phyloP scores from a whole-genome alignment of 2,113 vertebrate genomes.

The Coreoperca whiteheadi region DNA sequence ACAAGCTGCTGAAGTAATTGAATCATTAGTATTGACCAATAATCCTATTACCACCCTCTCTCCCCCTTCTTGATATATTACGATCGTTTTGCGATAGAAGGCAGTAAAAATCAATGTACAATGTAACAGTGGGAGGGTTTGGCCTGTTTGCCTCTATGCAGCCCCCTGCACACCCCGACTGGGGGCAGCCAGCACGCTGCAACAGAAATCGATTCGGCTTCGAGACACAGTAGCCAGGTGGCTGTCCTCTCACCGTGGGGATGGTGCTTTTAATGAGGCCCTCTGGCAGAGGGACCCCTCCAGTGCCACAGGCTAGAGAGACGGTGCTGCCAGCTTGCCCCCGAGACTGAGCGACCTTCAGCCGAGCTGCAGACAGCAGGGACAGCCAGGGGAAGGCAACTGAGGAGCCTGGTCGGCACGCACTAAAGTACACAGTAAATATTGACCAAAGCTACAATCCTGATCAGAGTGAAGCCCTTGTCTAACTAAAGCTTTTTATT shows the following conservation, averaged over 20 bases:
- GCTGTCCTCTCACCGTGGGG: conserved; percentile 8
- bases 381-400: background rate
- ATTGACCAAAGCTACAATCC: background rate
- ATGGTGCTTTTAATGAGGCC: conserved; percentile 35
- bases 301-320: background rate
- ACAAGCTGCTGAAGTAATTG: conserved; percentile 26
- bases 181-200: background rate
- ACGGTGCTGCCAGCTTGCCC: background rate
- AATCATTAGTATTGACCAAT: conserved; percentile 46
- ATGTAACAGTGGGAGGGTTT: background rate
- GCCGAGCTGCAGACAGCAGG: background rate
- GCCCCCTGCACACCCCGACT: background rate
- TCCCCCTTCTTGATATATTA: background rate
- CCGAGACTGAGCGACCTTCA: background rate
- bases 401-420: background rate
- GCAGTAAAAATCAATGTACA: conserved; percentile 3
- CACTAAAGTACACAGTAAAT: background rate
- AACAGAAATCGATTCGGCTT: conserved; percentile 10
- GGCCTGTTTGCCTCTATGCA: background rate
- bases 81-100: background rate
- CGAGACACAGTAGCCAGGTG: conserved; percentile 33
- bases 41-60: conserved; percentile 23
- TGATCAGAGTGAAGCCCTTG: background rate
- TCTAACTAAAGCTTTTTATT: background rate
- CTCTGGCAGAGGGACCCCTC: conserved; percentile 8